These are phyloP conservation scores for Paedocypris micromegethes DNA, from an alignment of 2,797 vertebrate genomes.

Conservation along the genomic window DNA sequence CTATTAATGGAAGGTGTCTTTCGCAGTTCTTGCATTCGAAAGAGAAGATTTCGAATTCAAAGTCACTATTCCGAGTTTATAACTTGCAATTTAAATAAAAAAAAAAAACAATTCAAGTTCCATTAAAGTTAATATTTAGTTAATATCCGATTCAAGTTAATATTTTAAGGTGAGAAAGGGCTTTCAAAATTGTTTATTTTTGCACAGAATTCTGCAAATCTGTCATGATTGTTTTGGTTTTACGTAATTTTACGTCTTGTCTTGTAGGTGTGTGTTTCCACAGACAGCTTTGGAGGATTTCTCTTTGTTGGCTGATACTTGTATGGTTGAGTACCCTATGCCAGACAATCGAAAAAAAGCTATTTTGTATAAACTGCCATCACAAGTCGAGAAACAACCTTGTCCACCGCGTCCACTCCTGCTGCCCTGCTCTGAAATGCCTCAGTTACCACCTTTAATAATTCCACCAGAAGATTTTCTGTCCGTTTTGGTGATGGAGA, in stretches of 20 bases:
- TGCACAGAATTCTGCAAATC: no score
- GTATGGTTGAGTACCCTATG: slow-evolving; percentile 74
- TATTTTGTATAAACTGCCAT: slow-evolving; percentile 76
- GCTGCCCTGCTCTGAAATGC: slow-evolving; percentile 43
- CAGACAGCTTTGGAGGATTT: slow-evolving; percentile 72
- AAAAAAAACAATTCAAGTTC: no score
- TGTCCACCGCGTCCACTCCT: slow-evolving; percentile 32
- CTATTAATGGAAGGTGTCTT: no score
- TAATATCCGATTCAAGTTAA: no score
- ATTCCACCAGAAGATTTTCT: slow-evolving; percentile 75
- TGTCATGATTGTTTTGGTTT: no score
- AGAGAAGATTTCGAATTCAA: no score
- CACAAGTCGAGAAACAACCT: slow-evolving; percentile 48
- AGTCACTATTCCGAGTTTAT: no score
- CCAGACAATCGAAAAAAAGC: slow-evolving; percentile 76
- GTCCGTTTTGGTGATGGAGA: slow-evolving; percentile 82
- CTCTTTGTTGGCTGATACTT: slow-evolving; percentile 73
- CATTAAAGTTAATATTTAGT: no score
- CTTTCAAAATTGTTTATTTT: neutral
- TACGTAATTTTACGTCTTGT: neutral
- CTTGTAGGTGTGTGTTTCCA: slow-evolving; percentile 66
- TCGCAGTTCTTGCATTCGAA: no score
- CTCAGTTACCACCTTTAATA: slow-evolving; percentile 66
- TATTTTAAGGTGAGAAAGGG: no score
- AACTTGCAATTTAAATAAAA: no score